Percentiles rank a stretch among this genome's conserved stretches.
Evolutionary conservation across 2,797 vertebrate genomes (phyloP).

Genomic region (Urophycis tenuis): DNA sequence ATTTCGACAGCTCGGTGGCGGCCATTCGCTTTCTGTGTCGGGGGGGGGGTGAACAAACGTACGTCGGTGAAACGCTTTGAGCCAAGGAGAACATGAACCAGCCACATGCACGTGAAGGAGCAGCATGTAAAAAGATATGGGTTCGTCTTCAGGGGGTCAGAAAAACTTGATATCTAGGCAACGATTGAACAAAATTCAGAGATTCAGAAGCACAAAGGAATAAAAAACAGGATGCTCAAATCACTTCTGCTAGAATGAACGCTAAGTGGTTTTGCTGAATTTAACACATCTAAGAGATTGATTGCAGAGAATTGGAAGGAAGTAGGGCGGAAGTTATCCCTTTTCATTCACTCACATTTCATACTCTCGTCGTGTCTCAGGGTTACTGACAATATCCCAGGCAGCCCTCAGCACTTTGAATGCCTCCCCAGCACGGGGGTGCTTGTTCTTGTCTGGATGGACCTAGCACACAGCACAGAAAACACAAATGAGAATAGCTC

Average conservation of each 20-base stretch:
- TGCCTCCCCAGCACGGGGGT: constrained; percentile 87
- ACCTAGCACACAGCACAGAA: constrained; percentile 69
- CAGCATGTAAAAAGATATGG: neutral
- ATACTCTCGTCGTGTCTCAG: constrained; percentile 84
- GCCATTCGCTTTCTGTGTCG: constrained; percentile 83
- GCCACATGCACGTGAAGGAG: no score
- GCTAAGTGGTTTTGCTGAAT: neutral
- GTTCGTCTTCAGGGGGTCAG: neutral
- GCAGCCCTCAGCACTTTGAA: constrained; percentile 92
- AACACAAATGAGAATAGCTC: neutral
- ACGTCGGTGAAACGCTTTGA: no score
- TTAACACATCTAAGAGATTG: neutral
- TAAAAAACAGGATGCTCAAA: neutral
- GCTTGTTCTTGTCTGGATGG: constrained; percentile 94
- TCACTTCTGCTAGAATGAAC: neutral
- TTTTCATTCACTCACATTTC: constrained; percentile 75
- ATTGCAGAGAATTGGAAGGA: neutral
- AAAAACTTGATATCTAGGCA: neutral
- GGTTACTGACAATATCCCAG: constrained; percentile 93
- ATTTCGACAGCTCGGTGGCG: constrained; percentile 83
- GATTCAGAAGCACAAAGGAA: neutral
- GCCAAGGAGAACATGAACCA: no score
- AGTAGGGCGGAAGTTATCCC: neutral
- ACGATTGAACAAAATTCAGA: neutral
- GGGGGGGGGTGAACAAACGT: no score